Evolutionary conservation across 2,888 invertebrate species (phyloP), one percentile per base, ranked within the genome.

Genomic region (Drosophila borealis): DNA sequence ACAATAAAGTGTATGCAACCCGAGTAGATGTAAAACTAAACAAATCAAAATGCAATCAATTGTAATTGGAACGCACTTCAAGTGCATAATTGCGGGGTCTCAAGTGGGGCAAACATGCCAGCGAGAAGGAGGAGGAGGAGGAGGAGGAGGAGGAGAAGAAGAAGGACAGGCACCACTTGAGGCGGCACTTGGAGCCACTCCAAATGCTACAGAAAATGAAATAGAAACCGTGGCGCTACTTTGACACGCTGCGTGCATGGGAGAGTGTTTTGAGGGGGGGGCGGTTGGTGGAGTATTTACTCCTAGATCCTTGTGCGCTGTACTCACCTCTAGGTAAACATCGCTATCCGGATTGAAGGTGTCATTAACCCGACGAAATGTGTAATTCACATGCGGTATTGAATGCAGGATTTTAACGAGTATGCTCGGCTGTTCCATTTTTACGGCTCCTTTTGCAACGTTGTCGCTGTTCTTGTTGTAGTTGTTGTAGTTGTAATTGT

Each of bases 371-470:
- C 95, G 94, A 91, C 96, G 96, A 91, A 98, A 95, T 89, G 96
- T 96, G 91, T 97, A 96, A 93, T 98, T 97, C 93, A 98, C 94
- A 93, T 98, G 98, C 84, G 98, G 98, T 93, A 98, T 94, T 91
- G 95, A 94, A 93, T 98, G 98, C 93, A 98, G 95, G 93, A 97
- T 95, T 93, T 95, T 94, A 92, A 97, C 96, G 93, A 98, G 94
- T 92, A 95, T 95, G 93, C 97, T 96, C 93, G 96, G 95, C 93
- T 95, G 94, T 94, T 96, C 97, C 92, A 94, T 94, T 84, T 83
- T 89, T 65, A 57, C 64, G 59, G 54, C 62, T 64, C 55, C 76
- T 72, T 69, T 64, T 51, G 72, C 77, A 71, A 64, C 49, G 68
- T 50, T 77, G 66, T 61, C 45, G 55, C 42, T 57, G 61, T 57